Conservation (phyloP, 2,113 vertebrate species). For the Cephalopholis sonnerati region DNA sequence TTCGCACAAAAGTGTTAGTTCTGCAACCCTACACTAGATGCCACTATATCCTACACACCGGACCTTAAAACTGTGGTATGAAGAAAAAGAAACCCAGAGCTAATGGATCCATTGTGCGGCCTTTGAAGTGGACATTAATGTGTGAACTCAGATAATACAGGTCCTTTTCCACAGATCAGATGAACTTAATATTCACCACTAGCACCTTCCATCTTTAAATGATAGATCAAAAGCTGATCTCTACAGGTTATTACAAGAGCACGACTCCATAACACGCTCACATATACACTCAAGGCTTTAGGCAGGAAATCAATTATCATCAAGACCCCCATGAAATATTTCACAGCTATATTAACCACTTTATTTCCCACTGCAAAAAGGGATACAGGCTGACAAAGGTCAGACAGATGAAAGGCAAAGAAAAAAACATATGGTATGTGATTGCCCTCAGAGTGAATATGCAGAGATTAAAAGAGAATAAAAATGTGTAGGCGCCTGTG, state of each 20-base stretch:
- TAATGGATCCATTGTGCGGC: neutral
- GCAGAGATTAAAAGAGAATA: slow-evolving; percentile 40
- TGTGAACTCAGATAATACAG: slow-evolving; percentile 21
- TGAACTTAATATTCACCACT: slow-evolving; percentile 51
- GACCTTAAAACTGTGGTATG: neutral
- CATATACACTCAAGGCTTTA: slow-evolving; percentile 34
- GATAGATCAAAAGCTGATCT: slow-evolving; percentile 72
- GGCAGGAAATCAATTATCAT: slow-evolving; percentile 76
- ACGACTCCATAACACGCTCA: slow-evolving; percentile 1
- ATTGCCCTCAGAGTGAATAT: slow-evolving; percentile 35
- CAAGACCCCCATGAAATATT: slow-evolving; percentile 62
- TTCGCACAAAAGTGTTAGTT: no score
- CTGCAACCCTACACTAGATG: no score
- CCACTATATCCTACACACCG: no score
- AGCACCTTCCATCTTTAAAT: slow-evolving; percentile 60
- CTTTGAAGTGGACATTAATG: slow-evolving; percentile 29
- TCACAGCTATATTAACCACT: slow-evolving; percentile 50
- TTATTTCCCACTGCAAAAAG: slow-evolving; percentile 51
- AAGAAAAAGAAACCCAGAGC: neutral
- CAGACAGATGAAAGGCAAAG: slow-evolving; percentile 51
- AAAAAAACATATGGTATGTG: slow-evolving; percentile 10
- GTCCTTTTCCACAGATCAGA: slow-evolving; percentile 5
- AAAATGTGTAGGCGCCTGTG: slow-evolving; percentile 1
- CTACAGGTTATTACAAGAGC: slow-evolving; percentile 58
- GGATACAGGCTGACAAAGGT: slow-evolving; percentile 21